Conservation (phyloP, 2,888 invertebrate genomes). For the Drosophila tripunctata region DNA sequence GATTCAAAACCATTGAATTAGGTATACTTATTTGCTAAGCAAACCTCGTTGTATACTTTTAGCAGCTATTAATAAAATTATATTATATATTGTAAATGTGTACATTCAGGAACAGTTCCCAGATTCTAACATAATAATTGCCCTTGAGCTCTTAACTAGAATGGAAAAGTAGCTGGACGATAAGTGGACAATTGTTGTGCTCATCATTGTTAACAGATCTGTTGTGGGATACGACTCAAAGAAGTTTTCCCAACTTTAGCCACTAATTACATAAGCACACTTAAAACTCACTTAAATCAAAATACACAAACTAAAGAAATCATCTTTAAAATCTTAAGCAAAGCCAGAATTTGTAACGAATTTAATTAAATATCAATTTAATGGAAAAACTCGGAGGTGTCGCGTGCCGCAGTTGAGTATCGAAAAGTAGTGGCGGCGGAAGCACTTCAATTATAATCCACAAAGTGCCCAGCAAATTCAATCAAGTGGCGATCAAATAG, state of each 20-base stretch:
- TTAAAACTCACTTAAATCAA: not conserved
- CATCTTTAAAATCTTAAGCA: no score
- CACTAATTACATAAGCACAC: constrained; percentile 25
- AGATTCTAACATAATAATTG: constrained; percentile 2
- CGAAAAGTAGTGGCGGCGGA: constrained; percentile 24
- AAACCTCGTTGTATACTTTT: no score
- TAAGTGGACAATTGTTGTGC: constrained; percentile 62
- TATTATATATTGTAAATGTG: no score
- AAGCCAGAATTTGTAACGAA: not conserved
- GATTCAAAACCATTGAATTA: no score
- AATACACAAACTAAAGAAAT: not conserved
- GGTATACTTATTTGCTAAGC: no score
- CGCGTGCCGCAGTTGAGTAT: constrained; percentile 31
- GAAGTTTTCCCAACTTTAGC: constrained; percentile 21
- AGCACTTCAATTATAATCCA: constrained; percentile 57
- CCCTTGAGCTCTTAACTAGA: constrained; percentile 8
- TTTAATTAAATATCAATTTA: constrained; percentile 31
- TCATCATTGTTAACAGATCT: constrained; percentile 25
- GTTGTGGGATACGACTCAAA: constrained; percentile 21
- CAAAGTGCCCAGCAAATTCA: constrained; percentile 39
- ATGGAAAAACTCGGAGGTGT: constrained; percentile 1
- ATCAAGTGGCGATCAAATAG: constrained; percentile 52
- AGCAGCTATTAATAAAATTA: no score
- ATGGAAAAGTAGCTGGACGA: constrained; percentile 52
- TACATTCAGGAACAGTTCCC: constrained; percentile 21